phyloP scores from a whole-genome alignment of 2,888 invertebrate genomes.

The Temnothorax rugatulus region DNA sequence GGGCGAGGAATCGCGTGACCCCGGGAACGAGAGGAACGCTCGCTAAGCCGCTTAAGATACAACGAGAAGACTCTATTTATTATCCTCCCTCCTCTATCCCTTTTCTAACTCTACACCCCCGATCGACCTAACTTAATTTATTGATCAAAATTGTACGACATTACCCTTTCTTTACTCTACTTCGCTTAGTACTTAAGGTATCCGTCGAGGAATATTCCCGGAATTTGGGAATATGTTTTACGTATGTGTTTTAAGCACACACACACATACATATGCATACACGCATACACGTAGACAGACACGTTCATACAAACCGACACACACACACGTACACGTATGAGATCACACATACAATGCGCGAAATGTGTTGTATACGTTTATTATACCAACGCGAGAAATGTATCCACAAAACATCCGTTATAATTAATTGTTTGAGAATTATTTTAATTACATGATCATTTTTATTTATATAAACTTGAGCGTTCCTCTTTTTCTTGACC shows the following conservation, averaged over 20 bases:
- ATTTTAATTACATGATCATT: conserved; percentile 84
- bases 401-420: conserved; percentile 76
- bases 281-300: conserved; percentile 46
- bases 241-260: conserved; percentile 85
- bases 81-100: conserved; percentile 38
- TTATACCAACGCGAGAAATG: conserved; percentile 64
- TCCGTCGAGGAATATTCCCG: conserved; percentile 79
- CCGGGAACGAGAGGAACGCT: background rate
- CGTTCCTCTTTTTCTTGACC: conserved; percentile 53
- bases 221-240: conserved; percentile 81
- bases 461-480: conserved; percentile 82
- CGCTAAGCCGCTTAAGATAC: conserved; percentile 46
- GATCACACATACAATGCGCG: conserved; percentile 44
- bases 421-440: conserved; percentile 80
- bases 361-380: conserved; percentile 58
- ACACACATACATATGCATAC: conserved; percentile 64
- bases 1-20: background rate
- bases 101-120: conserved; percentile 55
- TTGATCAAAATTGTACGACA: conserved; percentile 78
- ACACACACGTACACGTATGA: conserved; percentile 27
- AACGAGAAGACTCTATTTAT: conserved; percentile 63
- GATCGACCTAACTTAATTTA: conserved; percentile 83
- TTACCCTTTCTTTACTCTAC: conserved; percentile 48
- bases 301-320: conserved; percentile 59
- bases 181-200: conserved; percentile 74